Base-by-base conservation (phyloP, 2,888 invertebrate species). In the Vanessa cardui region DNA sequence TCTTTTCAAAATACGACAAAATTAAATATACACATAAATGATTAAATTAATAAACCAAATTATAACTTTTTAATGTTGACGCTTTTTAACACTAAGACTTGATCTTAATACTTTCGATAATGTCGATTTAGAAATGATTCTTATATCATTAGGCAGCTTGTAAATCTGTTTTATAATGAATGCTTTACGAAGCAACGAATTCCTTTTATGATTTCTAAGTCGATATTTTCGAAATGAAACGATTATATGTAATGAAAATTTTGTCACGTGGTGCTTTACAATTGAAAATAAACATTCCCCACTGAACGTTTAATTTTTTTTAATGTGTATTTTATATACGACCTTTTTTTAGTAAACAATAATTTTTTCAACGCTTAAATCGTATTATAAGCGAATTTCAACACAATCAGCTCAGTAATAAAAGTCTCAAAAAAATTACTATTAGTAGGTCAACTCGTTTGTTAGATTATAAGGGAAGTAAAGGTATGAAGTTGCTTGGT, bases 201-300 rank as follows among this genome's bases (percentile, higher is more conserved):
- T 39, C 12, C 12, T 15, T 2, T 54, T 49, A 20, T 56, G n/a
- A 56, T 54, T 62, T 45, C 33, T 52, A 58, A 50, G 26, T 54
- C 26, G 16, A 6, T 18, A 46, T 60, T 45, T 26, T 18, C 20
- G 20, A 31, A 62, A 49, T 46, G 21, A 33, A 31, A 12, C n/a
- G 31, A 62, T 58, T 45, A 5, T 66, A 31, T 67, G 49, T 58
- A 58, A 56, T 26, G 20, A 16, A n/a, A 44, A 26, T 20, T 49
- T 16, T 52, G 59, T 63, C 20, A 58, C 52, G 52, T 56, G 44
- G 31, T 50, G 58, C 50, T 59, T 50, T 39, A 47, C 33, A 52
- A 26, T 47, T 63, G 70, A 66, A 72, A 85, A 84, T 87, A 88
- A 86, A 87, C 75, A 78, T 82, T 85, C 75, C 80, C 81, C 83